Base-by-base conservation (phyloP, 2,888 invertebrate genomes). In the Chouioia cunea region DNA sequence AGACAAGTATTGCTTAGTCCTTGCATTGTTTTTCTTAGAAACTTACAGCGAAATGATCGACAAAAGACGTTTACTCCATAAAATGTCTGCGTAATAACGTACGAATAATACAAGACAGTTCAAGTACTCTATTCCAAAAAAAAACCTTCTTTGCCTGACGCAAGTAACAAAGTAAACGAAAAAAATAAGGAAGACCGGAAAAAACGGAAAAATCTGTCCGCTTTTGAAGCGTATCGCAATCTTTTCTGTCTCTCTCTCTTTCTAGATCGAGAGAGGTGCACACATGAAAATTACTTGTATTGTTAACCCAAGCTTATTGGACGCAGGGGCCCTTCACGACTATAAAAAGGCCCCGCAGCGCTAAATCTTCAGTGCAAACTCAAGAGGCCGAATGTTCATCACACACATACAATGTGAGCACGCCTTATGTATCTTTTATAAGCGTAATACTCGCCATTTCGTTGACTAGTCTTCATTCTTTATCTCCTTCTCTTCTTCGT, bases 301-400 rank as follows among this genome's bases (percentile, higher is more conserved):
- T 65, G 65, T 65, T 64, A 27, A 46, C 46, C 22, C 63, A 20
- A 48, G 57, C 63, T 54, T 52, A 23, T 8, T 18, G 22, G 36
- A n/a, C n/a, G n/a, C n/a, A n/a, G 20, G 20, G 23, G 50, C 43
- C 56, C 36, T 10, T 58, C 18, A n/a, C 12, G 46, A 43, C 15
- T 58, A 59, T 23, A 62, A 6, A 46, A 44, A 58, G 70, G 66
- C 65, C 71, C 76, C 72, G 77, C 76, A 78, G n/a, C 70, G 78
- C 74, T 73, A 78, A 82, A 81, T 83, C 82, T 83, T 80, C 77
- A 75, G 78, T 77, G 76, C 75, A 81, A 81, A 82, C 79, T 83
- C 80, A 81, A 82, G 80, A 81, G 79, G 76, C 78, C 80, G 77
- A 79, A 78, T 76, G 79, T 78, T 79, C 77, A 77, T 76, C 75